These are phyloP conservation scores for Pseudoatta argentina DNA, from an alignment of 1,140 invertebrate species.

Conservation along the genomic window DNA sequence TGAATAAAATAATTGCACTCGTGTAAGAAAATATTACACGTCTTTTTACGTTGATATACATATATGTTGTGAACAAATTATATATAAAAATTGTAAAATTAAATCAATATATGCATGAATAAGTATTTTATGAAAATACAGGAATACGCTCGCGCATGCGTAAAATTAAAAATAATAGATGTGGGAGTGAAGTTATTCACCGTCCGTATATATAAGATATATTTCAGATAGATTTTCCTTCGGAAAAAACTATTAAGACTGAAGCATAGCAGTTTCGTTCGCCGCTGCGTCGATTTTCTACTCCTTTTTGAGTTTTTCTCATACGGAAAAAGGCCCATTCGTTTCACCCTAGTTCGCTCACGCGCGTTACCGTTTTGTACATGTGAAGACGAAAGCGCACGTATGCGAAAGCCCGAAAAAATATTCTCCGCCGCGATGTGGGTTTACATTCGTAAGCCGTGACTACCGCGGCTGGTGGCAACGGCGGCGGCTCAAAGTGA, in stretches of 20 bases:
- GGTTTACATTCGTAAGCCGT: slow-evolving; percentile 73
- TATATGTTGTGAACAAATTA: neutral
- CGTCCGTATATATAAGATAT: neutral
- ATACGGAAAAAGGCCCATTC: neutral
- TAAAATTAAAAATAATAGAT: neutral
- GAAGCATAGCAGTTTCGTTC: neutral
- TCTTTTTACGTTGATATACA: neutral
- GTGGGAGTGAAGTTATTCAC: neutral
- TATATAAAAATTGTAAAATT: neutral
- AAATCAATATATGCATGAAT: neutral
- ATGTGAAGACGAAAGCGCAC: slow-evolving; percentile 6
- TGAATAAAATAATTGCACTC: neutral
- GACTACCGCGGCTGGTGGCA: slow-evolving; percentile 65
- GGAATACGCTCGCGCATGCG: neutral
- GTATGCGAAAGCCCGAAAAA: slow-evolving; percentile 62
- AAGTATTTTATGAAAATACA: neutral
- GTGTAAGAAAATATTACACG: neutral
- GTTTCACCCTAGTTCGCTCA: slow-evolving; percentile 12
- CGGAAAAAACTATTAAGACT: slow-evolving; percentile 2
- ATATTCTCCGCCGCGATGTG: slow-evolving; percentile 58
- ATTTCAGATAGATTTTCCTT: neutral
- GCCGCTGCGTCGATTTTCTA: neutral
- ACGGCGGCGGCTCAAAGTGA: slow-evolving; percentile 77
- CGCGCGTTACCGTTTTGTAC: neutral
- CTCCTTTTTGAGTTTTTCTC: slow-evolving; percentile 1